These are phyloP conservation scores for Acholoe squamosa DNA, from an alignment of 2,888 invertebrate genomes.

Conservation along the genomic window DNA sequence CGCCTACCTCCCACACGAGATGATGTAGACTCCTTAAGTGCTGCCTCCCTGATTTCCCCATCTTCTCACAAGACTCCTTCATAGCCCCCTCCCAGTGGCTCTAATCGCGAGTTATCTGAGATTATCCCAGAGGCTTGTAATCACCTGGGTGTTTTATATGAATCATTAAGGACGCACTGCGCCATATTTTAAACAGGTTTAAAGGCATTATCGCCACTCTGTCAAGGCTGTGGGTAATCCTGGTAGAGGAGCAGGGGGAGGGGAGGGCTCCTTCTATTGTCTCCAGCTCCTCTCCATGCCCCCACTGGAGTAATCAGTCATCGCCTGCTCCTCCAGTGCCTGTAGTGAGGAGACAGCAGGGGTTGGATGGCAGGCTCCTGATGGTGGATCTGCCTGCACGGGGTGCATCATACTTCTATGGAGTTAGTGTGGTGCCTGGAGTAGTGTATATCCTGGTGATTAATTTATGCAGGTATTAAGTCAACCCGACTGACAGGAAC, in stretches of 20 bases:
- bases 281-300: neutral
- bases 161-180: conserved; percentile 45
- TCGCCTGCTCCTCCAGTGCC: neutral
- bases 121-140: conserved; percentile 36
- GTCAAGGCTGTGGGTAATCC: conserved; percentile 41
- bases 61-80: conserved; percentile 27
- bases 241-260: neutral
- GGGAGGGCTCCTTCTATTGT: conserved; percentile 13
- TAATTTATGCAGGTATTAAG: no score
- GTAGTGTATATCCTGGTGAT: no score
- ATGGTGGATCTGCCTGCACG: no score
- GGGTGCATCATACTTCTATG: no score
- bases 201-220: conserved; percentile 55
- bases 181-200: conserved; percentile 58
- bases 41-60: conserved; percentile 17
- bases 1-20: neutral
- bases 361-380: neutral
- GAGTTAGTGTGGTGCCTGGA: no score
- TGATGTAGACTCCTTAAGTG: conserved; percentile 17
- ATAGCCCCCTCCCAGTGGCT: neutral
- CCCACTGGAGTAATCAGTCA: conserved; percentile 28
- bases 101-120: conserved; percentile 58
- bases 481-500: no score
- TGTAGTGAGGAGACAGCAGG: neutral
- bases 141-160: conserved; percentile 55